Evolutionary conservation across 2,888 invertebrate genomes (phyloP).

Genomic region (Griposia aprilina): DNA sequence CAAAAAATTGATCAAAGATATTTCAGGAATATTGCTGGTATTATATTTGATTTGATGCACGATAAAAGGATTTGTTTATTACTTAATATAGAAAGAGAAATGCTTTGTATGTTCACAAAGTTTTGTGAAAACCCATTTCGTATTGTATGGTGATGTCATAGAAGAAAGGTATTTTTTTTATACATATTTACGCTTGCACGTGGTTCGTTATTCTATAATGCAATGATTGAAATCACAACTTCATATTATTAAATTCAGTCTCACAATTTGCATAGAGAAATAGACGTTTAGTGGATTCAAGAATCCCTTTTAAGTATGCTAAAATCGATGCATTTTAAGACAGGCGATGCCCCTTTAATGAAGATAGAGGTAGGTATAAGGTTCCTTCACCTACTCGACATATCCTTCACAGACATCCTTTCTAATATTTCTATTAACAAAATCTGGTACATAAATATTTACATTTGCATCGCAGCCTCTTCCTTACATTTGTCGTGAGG

Average conservation of each 20-base stretch:
- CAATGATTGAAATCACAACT: neutral
- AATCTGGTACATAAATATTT: constrained; percentile 9
- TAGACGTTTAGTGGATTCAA: neutral
- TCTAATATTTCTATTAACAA: neutral
- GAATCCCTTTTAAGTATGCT: neutral
- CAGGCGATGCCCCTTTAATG: neutral
- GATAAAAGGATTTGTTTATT: neutral
- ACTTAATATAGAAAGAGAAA: neutral
- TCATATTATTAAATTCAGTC: neutral
- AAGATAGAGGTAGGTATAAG: neutral
- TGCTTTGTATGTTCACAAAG: neutral
- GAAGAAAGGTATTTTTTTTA: neutral
- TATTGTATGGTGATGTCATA: neutral
- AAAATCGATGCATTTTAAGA: too few relatives aligned
- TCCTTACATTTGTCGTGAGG: constrained; percentile 70
- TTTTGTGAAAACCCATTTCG: neutral
- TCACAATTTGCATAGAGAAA: neutral
- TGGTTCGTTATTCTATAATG: neutral
- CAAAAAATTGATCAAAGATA: constrained; percentile 61
- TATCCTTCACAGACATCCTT: neutral
- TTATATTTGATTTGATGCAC: constrained; percentile 17
- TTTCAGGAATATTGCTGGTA: constrained; percentile 16
- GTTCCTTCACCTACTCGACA: neutral
- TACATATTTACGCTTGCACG: neutral
- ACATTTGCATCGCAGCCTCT: constrained; percentile 42